Base-by-base conservation (phyloP, 2,888 invertebrate genomes). In the Sarcophaga variegata region DNA sequence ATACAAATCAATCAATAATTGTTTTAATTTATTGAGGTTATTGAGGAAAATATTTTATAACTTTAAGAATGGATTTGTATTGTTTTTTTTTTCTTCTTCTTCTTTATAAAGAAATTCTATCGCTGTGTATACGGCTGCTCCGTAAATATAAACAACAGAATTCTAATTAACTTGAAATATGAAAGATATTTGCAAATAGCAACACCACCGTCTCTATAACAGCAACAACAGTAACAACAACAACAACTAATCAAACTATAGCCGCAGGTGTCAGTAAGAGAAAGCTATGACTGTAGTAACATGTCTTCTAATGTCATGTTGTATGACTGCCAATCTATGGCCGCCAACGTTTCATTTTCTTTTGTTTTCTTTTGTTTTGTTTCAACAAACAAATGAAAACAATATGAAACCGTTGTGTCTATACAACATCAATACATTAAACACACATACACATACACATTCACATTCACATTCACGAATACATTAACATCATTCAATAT, bases 211-310 rank as follows among this genome's bases (percentile, higher is more conserved):
- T 37, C 37, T 37, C 37, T 37, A 37, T 37, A 14, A 49, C 1
- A 54, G 1, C 17, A 49, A 49, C 49, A 49, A 12, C 4, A 49
- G 4, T 49, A 49, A 49, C 12, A 49, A 14, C 14, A 54, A 71
- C 63, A 54, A 71, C 49, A 71, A 63, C 63, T 79, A 64, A 71
- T 63, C 70, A 80, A 80, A 80, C 45, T 59, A 60, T 72, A 60
- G 80, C 54, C 64, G 54, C 72, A 79, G 63, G 70, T 64, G 79
- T 63, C 60, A 70, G 62, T 70, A n/a, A 62, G 54, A 59, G 54
- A 59, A 71, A 71, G 37, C 54, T 63, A 78, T 66, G 45, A 47
- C n/a, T 67, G 20, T 54, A 25, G 17, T n/a, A 80, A 80, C 66
- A 60, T 70, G 78, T 78, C 47, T 63, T 63, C n/a, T 63, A 63